These are phyloP conservation scores for Zaprionus kolodkinae DNA, from an alignment of 1,140 invertebrate species.

Conservation along the genomic window DNA sequence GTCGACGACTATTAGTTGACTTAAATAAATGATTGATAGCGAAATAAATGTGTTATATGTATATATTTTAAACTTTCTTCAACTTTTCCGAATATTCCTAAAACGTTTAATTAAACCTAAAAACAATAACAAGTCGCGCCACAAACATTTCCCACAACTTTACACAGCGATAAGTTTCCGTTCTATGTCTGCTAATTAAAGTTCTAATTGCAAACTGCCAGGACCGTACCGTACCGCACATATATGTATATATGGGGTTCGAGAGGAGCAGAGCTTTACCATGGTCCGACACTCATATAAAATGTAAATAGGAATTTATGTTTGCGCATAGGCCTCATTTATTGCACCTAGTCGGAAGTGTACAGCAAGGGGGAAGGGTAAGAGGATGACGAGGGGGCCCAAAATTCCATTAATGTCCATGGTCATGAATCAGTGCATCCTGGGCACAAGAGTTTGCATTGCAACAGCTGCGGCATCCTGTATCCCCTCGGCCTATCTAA, in stretches of 20 bases:
- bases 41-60: too few relatives aligned
- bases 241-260: too few relatives aligned
- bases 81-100: too few relatives aligned
- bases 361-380: not conserved
- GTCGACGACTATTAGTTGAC: too few relatives aligned
- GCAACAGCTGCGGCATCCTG: constrained; percentile 10
- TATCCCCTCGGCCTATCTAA: constrained; percentile 7
- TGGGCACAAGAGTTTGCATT: constrained; percentile 37
- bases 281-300: constrained; percentile 9
- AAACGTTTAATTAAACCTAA: not conserved
- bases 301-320: constrained; percentile 12
- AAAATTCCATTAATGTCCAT: constrained; percentile 7
- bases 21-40: too few relatives aligned
- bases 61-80: too few relatives aligned
- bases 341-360: not conserved
- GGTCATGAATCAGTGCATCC: constrained; percentile 61
- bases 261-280: not conserved
- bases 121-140: not conserved
- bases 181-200: not conserved
- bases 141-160: not conserved
- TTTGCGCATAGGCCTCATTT: constrained; percentile 8
- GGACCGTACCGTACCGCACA: not conserved
- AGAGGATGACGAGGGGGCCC: not conserved
- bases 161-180: not conserved
- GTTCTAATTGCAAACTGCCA: constrained; percentile 1